Evolutionary conservation across 2,797 vertebrate genomes (phyloP).

Genomic region (Alfaro cultratus): DNA sequence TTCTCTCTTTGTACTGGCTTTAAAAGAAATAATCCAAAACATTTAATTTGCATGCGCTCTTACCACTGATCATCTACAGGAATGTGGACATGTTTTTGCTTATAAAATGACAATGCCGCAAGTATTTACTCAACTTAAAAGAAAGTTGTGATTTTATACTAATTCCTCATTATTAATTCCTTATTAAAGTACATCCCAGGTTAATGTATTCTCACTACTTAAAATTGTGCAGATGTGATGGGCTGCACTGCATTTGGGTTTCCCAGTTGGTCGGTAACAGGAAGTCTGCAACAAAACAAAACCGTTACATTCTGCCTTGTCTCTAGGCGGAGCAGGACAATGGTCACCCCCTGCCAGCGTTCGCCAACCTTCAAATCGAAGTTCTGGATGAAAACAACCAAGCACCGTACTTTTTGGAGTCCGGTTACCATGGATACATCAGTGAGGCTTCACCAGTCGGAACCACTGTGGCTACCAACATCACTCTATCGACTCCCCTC

Average conservation of each 20-base stretch:
- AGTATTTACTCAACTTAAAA: background rate
- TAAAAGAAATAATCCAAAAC: background rate
- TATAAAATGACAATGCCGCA: background rate
- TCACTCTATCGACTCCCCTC: conserved; percentile 85
- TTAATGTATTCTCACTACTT: background rate
- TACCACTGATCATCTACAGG: background rate
- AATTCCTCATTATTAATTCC: background rate
- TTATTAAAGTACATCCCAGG: background rate
- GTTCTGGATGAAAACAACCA: conserved; percentile 97
- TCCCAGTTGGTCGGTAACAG: background rate
- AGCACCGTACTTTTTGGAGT: conserved; percentile 90
- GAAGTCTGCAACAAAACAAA: conserved; percentile 12
- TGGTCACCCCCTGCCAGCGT: conserved; percentile 94
- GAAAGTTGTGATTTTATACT: background rate
- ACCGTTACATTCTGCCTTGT: background rate
- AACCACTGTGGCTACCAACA: conserved; percentile 84
- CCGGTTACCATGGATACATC: conserved; percentile 90
- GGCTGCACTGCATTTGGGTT: background rate
- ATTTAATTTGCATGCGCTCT: background rate
- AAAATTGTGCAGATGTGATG: background rate
- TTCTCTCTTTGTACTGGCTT: background rate
- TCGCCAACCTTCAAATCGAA: conserved; percentile 94
- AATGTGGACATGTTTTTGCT: background rate
- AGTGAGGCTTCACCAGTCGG: conserved; percentile 92
- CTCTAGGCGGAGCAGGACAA: conserved; percentile 96